A percentile compares a stretch with the other conserved stretches of the same genome.
phyloP scores from a whole-genome alignment of 1,140 invertebrate species.

The Lerema accius region DNA sequence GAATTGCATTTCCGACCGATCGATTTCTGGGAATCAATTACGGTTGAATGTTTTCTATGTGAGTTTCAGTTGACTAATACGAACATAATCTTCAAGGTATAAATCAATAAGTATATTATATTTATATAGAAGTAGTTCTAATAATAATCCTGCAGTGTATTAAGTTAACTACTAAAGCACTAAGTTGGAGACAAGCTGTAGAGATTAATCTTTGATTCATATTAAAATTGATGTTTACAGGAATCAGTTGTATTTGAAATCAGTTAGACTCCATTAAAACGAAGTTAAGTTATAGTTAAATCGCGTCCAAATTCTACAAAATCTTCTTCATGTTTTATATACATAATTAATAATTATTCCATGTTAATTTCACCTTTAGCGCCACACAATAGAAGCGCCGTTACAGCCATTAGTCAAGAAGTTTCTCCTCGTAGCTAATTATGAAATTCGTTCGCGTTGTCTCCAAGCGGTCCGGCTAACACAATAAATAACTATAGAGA shows the following conservation, averaged over 20 bases:
- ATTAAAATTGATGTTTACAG: no score
- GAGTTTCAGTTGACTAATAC: background rate
- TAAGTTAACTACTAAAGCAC: no score
- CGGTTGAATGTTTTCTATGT: background rate
- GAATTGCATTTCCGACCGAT: slow-evolving; percentile 5
- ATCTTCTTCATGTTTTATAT: background rate
- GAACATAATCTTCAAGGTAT: no score
- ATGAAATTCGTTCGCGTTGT: slow-evolving; percentile 21
- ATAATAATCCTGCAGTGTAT: no score
- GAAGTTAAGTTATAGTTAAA: no score
- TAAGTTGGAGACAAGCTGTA: no score
- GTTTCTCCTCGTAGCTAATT: slow-evolving; percentile 20
- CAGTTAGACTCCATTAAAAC: no score
- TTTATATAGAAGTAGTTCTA: no score
- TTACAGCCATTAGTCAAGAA: slow-evolving; percentile 8
- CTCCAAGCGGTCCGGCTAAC: background rate
- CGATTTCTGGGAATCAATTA: background rate
- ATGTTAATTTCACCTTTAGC: background rate
- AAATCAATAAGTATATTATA: no score
- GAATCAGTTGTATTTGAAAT: no score
- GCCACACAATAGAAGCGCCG: background rate
- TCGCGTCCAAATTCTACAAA: no score
- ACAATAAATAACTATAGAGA: slow-evolving; percentile 11
- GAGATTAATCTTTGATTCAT: no score
- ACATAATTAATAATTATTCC: background rate